phyloP scores from a whole-genome alignment of 92 coral and sea anemone species.

The Paramuricea clavata region DNA sequence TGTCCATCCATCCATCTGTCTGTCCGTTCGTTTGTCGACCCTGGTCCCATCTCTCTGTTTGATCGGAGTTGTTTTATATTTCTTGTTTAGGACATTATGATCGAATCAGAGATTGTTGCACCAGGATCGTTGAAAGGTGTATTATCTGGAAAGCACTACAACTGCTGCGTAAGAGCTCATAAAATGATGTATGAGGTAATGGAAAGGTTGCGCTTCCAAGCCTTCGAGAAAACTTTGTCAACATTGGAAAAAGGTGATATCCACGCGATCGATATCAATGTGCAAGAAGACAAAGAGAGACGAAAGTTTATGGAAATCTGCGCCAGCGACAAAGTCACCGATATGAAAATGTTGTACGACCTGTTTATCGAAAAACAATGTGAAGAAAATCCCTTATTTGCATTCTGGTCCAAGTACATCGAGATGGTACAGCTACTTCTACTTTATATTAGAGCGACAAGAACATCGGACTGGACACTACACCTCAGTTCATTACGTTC shows the following conservation, averaged over 20 bases:
- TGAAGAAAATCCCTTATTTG: slow-evolving; percentile 1
- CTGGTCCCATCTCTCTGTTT: not conserved
- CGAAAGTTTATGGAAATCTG: not conserved
- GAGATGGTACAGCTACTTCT: no score
- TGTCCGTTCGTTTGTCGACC: no score
- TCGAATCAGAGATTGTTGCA: slow-evolving; percentile 3
- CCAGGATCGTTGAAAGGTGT: not conserved
- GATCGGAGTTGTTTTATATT: not conserved
- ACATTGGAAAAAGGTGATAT: not conserved
- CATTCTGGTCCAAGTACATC: slow-evolving; percentile 17
- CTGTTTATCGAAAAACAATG: not conserved
- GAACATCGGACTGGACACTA: slow-evolving; percentile 3
- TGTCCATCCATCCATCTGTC: no score
- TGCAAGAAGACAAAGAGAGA: not conserved
- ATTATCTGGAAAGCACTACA: not conserved
- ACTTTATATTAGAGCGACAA: no score
- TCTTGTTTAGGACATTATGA: not conserved
- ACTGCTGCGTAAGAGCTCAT: not conserved
- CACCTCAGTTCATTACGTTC: not conserved
- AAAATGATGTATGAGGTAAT: not conserved
- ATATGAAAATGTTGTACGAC: not conserved
- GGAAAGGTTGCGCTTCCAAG: slow-evolving; percentile 6
- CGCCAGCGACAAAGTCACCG: not conserved
- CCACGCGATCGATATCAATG: not conserved
- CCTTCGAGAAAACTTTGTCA: not conserved